These are phyloP conservation scores for Cynoglossus semilaevis DNA, from an alignment of 2,113 vertebrate species.

Conservation along the genomic window DNA sequence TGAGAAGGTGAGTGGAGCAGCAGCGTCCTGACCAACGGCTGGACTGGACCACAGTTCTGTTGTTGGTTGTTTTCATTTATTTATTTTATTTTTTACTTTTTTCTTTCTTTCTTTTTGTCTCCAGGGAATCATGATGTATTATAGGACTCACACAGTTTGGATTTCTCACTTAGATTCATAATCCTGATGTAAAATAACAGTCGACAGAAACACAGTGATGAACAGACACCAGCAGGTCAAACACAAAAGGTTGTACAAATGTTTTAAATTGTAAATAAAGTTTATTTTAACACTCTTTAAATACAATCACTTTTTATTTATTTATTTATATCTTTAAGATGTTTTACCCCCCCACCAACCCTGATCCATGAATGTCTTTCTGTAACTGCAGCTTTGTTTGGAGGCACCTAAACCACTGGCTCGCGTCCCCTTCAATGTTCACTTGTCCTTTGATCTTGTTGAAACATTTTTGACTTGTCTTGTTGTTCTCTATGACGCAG, in stretches of 20 bases:
- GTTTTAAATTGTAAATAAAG: slow-evolving; percentile 71
- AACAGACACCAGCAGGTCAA: too few relatives aligned
- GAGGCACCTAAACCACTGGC: too few relatives aligned
- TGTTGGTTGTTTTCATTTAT: not conserved
- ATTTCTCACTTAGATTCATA: not conserved
- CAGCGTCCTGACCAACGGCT: not conserved
- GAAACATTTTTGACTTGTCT: too few relatives aligned
- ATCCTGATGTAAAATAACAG: too few relatives aligned
- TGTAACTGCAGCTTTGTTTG: not conserved
- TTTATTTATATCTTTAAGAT: not conserved
- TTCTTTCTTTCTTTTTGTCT: slow-evolving; percentile 28
- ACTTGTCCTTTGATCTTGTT: too few relatives aligned
- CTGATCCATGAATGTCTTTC: not conserved
- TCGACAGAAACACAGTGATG: too few relatives aligned
- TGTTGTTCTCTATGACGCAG: too few relatives aligned
- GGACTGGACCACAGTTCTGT: not conserved
- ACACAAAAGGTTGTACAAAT: too few relatives aligned
- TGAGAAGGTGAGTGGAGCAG: slow-evolving; percentile 76
- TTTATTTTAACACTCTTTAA: slow-evolving; percentile 21
- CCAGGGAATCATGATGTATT: slow-evolving; percentile 50
- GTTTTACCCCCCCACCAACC: too few relatives aligned
- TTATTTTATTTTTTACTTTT: slow-evolving; percentile 6
- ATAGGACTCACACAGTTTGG: slow-evolving; percentile 16
- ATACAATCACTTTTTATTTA: not conserved
- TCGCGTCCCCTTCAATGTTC: too few relatives aligned